Percentiles rank a stretch among this genome's conserved stretches.
Evolutionary conservation across 2,888 invertebrate species (phyloP).

Genomic region (Pelosia muscerda): DNA sequence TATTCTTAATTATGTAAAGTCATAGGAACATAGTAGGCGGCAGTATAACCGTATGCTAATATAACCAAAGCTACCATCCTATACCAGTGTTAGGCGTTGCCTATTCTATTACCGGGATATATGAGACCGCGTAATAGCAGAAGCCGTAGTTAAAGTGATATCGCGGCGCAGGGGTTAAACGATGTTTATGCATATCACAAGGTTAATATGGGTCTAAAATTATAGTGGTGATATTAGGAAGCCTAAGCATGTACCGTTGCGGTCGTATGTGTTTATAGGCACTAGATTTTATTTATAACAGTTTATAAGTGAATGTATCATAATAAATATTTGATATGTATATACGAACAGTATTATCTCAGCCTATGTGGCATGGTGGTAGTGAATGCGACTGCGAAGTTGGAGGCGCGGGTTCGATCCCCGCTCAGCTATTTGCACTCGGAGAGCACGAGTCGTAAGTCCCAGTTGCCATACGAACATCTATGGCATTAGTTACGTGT

Average conservation of each 20-base stretch:
- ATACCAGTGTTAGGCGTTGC: constrained; percentile 41
- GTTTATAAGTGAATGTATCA: background rate
- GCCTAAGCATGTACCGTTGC: constrained; percentile 32
- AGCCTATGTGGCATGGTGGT: no score
- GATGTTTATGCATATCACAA: constrained; percentile 46
- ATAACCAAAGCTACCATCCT: constrained; percentile 54
- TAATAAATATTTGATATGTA: no score
- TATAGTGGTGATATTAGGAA: constrained; percentile 37
- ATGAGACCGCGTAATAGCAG: constrained; percentile 53
- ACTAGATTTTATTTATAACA: background rate
- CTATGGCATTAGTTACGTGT: no score
- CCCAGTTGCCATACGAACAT: no score
- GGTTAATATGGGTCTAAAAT: constrained; percentile 41
- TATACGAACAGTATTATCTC: no score
- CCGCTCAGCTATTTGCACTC: no score
- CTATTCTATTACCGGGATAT: constrained; percentile 51
- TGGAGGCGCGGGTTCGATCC: no score
- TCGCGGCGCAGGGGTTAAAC: constrained; percentile 43
- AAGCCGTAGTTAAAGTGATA: constrained; percentile 41
- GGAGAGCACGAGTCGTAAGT: no score
- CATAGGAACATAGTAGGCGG: constrained; percentile 48
- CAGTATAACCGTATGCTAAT: constrained; percentile 66
- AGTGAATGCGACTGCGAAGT: no score
- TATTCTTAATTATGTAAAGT: constrained; percentile 67
- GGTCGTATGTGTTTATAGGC: constrained; percentile 4